These are phyloP conservation scores for Callithrix jacchus DNA, from an alignment of 2,113 vertebrate species.

Conservation along the genomic window DNA sequence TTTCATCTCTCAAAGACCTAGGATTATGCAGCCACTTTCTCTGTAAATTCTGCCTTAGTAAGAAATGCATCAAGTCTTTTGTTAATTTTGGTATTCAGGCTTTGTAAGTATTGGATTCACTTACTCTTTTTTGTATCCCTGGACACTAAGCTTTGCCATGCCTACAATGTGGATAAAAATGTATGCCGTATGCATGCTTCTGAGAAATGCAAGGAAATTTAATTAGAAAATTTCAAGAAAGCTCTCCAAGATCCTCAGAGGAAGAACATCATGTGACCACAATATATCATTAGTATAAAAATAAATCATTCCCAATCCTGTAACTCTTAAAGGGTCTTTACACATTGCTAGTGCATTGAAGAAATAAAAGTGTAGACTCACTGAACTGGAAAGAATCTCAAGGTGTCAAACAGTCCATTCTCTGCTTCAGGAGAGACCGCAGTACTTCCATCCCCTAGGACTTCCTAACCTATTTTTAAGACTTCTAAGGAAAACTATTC, in stretches of 20 bases:
- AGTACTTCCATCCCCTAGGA: neutral
- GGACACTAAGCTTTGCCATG: constrained; percentile 26
- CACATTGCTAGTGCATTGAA: constrained; percentile 34
- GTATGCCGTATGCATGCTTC: constrained; percentile 40
- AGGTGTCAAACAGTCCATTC: neutral
- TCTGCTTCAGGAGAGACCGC: neutral
- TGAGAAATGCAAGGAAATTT: constrained; percentile 61
- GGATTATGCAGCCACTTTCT: neutral
- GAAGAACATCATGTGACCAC: constrained; percentile 28
- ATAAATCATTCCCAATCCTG: constrained; percentile 48
- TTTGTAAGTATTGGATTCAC: neutral
- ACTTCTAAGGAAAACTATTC: constrained; percentile 16
- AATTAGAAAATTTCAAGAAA: constrained; percentile 75
- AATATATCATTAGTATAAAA: constrained; percentile 64
- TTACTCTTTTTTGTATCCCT: neutral
- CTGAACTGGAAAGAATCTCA: constrained; percentile 27
- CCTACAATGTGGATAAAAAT: constrained; percentile 48
- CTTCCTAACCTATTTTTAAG: constrained; percentile 43
- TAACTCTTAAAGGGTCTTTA: constrained; percentile 46
- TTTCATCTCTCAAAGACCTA: neutral
- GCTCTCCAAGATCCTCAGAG: constrained; percentile 60
- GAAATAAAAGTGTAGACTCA: constrained; percentile 58
- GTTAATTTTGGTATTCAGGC: constrained; percentile 31
- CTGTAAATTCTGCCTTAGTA: constrained; percentile 6
- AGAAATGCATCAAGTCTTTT: neutral